phyloP scores from a whole-genome alignment of 2,797 vertebrate genomes.

The Arnoldichthys spilopterus region DNA sequence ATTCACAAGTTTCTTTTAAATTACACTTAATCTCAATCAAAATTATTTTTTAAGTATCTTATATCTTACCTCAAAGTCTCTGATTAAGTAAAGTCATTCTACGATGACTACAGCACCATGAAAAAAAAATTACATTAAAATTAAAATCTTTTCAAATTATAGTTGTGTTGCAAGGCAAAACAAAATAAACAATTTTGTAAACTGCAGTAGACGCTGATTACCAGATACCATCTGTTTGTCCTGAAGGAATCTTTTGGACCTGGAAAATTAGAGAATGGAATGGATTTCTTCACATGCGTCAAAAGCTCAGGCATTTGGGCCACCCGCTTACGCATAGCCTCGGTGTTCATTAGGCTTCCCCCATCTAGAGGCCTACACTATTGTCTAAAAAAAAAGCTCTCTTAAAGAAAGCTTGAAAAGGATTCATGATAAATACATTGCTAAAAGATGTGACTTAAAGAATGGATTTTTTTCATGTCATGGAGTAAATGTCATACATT shows the following conservation, averaged over 20 bases:
- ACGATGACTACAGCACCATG: constrained; percentile 1
- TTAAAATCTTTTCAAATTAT: constrained; percentile 9
- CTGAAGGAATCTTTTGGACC: constrained; percentile 59
- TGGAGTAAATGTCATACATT: constrained; percentile 25
- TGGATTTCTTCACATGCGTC: constrained; percentile 54
- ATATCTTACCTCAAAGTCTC: not conserved
- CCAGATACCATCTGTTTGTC: constrained; percentile 67
- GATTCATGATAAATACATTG: too few relatives aligned
- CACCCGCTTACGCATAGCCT: constrained; percentile 19
- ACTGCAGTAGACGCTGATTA: constrained; percentile 43
- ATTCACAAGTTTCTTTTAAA: too few relatives aligned
- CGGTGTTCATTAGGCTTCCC: constrained; percentile 11
- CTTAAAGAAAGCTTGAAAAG: not conserved
- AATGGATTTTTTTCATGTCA: not conserved
- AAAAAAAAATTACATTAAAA: not conserved
- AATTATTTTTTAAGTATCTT: not conserved
- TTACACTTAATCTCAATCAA: not conserved
- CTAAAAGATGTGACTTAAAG: not conserved
- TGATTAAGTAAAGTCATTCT: constrained; percentile 7
- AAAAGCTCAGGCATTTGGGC: constrained; percentile 43
- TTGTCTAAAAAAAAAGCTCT: not conserved
- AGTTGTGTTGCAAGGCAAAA: constrained; percentile 67
- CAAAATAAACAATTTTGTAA: constrained; percentile 67
- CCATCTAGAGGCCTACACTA: constrained; percentile 14
- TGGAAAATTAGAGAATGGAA: constrained; percentile 65